Base-by-base conservation (phyloP, 1,140 invertebrate species). In the Elysia chlorotica region DNA sequence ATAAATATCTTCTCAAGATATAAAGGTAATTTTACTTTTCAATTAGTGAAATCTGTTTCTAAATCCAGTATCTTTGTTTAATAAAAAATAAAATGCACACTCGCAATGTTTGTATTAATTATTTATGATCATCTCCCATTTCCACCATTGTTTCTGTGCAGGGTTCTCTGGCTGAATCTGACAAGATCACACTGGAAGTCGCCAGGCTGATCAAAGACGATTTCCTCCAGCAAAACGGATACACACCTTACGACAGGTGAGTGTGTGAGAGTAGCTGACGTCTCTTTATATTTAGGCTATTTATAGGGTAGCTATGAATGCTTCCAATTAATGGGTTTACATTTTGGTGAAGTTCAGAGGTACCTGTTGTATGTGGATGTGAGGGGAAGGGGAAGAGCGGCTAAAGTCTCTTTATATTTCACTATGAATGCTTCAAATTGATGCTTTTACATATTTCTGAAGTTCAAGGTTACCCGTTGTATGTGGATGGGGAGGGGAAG, bases 181-280 rank as follows among this genome's bases (percentile, higher is more conserved):
- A 99, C 88, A 99, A 99, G 89, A 99, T 99, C 86, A 99, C 97
- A 0, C 90, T 99, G 37, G 98, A 99, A 90, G 96, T 99, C 56
- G 97, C 98, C 77, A 98, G 97, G 88, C 88, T 99, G 74, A 90
- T 99, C 65, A 99, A 99, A 88, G 98, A 99, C 86, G 98, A 99
- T 90, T 99, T 99, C 90, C 90, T 99, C 79, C 98, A 99, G 90
- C 98, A 99, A 88, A 90, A 90, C 78, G 89, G 90, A 59, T 99
- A 99, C 88, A 95, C 96, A 33, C 90, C 95, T 14, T 99, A 99
- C 89, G 97, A 99, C 76, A 86, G 84, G 85, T 86, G 19, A 59
- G 67, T 69, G 38, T 5, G 5, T 62, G 59, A 28, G 59, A n/a
- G n/a, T n/a, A n/a, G n/a, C n/a, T n/a, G n/a, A n/a, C n/a, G n/a